Base-by-base conservation (phyloP, 2,797 vertebrate species). In the Pagetopsis macropterus region DNA sequence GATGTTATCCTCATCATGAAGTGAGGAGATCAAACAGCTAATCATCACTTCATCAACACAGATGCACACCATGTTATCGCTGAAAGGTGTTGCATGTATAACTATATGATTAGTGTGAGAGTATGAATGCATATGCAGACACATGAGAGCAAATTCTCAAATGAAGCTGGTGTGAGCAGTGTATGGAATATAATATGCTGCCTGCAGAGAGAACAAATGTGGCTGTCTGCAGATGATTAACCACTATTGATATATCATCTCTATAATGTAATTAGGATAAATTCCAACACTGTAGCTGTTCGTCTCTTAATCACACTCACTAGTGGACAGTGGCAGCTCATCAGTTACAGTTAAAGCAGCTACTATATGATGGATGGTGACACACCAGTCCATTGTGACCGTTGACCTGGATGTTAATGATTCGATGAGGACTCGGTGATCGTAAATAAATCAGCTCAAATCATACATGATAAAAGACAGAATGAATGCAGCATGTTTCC, bases 1-100 rank as follows among this genome's bases (percentile, higher is more conserved):
- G 89, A 91, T 91, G 88, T 90, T 78, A 87, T 82, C 69, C 81
- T 64, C 62, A 48, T 90, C 78, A 83, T 79, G 81, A 85, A 87
- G 76, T 70, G 59, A 84, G 49, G 70, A 87, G 83, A 79, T 81
- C 63, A 75, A 71, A 48, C 64, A 71, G 78, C 81, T 83, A 82
- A 89, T 89, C 82, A 86, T 77, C 69, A 13, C 84, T 83, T 83
- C 62, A 84, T 89, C 62, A 60, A 65, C 80, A 87, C 75, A 79
- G 82, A 79, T 78, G 65, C 80, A 88, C 86, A 86, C n/a, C 43
- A 70, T 15, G 63, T 65, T 44, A 76, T 72, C 44, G 31, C 49
- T 21, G 56, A 19, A 71, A 54, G 15, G 64, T 40, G 62, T 55
- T 54, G 70, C 31, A 21, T n/a, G 49, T 27, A 56, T 56, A 23